phyloP scores from a whole-genome alignment of 2,113 vertebrate species.

The Aleadryas rufinucha region DNA sequence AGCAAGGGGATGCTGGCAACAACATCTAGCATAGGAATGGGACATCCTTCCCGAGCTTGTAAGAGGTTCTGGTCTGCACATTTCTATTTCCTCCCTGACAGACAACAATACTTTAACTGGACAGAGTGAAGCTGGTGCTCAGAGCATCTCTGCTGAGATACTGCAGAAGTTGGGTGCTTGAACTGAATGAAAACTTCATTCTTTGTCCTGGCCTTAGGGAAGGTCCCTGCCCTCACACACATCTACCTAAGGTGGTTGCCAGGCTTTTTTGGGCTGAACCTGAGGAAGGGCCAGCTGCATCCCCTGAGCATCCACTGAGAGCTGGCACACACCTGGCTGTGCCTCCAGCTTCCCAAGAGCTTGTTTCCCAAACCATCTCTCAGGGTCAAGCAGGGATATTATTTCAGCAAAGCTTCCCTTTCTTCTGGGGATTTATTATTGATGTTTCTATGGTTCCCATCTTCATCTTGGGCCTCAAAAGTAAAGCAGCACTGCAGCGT shows the following conservation, averaged over 20 bases:
- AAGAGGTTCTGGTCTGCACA: not conserved
- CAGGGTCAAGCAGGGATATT: not conserved
- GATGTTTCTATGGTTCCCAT: not conserved
- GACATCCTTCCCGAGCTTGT: not conserved
- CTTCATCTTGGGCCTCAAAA: not conserved
- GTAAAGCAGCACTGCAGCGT: not conserved
- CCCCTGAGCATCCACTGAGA: not conserved
- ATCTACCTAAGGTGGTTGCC: not conserved
- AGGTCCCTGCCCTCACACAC: not conserved
- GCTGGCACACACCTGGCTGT: not conserved
- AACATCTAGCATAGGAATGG: not conserved
- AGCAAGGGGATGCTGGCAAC: not conserved
- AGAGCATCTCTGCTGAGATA: not conserved
- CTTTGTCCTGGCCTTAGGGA: not conserved
- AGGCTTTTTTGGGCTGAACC: not conserved
- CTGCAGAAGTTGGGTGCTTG: not conserved
- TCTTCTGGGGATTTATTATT: not conserved
- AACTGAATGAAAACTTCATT: not conserved
- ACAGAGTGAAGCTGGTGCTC: not conserved
- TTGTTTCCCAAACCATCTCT: not conserved
- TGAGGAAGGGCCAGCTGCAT: not conserved
- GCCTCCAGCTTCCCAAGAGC: not conserved
- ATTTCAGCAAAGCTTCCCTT: not conserved
- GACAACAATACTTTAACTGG: not conserved
- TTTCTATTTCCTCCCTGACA: not conserved